These are phyloP conservation scores for Nycticryphes semicollaris DNA, from an alignment of 2,113 vertebrate genomes.

Conservation along the genomic window DNA sequence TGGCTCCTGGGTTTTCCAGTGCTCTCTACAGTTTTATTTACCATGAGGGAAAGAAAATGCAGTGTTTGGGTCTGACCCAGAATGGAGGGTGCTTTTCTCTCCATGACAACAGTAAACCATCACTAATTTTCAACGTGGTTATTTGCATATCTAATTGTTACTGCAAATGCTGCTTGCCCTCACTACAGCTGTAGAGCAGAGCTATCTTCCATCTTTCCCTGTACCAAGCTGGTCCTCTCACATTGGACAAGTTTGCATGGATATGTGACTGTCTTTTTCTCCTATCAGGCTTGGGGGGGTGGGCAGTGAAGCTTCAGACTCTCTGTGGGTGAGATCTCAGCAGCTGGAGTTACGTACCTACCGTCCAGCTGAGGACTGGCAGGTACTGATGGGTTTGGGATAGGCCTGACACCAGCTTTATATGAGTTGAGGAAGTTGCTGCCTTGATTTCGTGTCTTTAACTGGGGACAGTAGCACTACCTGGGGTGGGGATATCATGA, in stretches of 20 bases:
- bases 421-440: neutral
- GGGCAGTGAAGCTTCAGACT: neutral
- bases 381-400: neutral
- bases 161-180: neutral
- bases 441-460: neutral
- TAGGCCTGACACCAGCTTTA: neutral
- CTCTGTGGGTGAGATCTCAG: neutral
- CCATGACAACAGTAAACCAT: constrained; percentile 2
- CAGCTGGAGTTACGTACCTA: neutral
- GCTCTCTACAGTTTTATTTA: neutral
- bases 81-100: neutral
- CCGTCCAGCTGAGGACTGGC: neutral
- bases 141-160: constrained; percentile 55
- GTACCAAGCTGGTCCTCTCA: neutral
- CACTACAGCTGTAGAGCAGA: neutral
- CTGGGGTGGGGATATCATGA: neutral
- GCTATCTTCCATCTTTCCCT: neutral
- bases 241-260: neutral
- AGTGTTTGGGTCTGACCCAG: neutral
- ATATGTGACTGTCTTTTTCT: neutral
- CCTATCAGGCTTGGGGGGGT: neutral
- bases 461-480: neutral
- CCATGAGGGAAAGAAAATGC: neutral
- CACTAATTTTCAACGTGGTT: constrained; percentile 19
- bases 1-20: neutral